Evolutionary conservation across 2,113 vertebrate species (phyloP), one percentile per base, ranked within the genome.

Genomic region (Microtus oregoni): DNA sequence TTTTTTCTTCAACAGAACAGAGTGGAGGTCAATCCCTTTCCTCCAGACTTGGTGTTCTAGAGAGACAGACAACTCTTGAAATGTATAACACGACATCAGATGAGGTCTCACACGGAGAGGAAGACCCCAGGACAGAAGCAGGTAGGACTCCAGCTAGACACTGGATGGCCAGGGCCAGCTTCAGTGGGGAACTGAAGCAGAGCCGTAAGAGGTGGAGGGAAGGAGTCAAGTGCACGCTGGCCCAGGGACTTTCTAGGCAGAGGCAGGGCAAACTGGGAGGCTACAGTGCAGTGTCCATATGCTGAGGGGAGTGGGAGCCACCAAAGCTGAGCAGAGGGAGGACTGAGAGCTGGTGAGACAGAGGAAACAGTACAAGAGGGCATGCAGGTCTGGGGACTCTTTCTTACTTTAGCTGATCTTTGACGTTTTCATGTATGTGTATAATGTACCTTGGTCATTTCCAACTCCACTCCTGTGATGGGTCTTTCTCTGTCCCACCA

Each of bases 271-370:
- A 58, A 30, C 11, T 12, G 1, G 28, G 19, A 63, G 10, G n/a
- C 88, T 12, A n/a, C 30, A 7, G 32, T 0, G 9, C 7, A 9
- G 35, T 0, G 4, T 77, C 44, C 26, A 2, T 24, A 15, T 22
- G 5, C 12, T 28, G 22, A 68, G 24, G 32, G 15, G 17, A 7
- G 11, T 3, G 14, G 41, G 7, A 52, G 19, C 2, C 75, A 19
- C 8, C 0, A 0, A 1, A 19, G 14, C 81, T 24, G 24, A 41
- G 30, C 26, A 77, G 50, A 67, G 68, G 1, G 28, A 28, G 47
- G 11, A 26, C 86, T 26, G 72, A 22, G 58, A 22, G 72, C 52
- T 22, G 26, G 52, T 7, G 52, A 55, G 26, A 5, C n/a, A 61
- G 35, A 30, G 77, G 24, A 8, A 14, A 86, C 44, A 12, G 28